Evolutionary conservation across 1,140 invertebrate genomes (phyloP).

Genomic region (Drosophila repletoides): DNA sequence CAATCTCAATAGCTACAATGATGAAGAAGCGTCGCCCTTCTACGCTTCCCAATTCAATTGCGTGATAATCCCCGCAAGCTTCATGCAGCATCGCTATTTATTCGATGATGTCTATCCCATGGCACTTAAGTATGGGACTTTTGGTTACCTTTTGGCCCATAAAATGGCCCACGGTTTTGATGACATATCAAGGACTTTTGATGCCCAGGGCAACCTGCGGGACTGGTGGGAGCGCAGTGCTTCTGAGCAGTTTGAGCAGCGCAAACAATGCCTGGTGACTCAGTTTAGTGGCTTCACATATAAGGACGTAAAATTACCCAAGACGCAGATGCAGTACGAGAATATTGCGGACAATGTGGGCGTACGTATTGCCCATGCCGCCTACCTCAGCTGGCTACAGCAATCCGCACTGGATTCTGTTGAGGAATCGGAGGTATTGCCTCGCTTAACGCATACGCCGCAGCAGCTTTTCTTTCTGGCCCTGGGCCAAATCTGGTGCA

Average conservation of each 20-base stretch:
- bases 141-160: constrained; percentile 92
- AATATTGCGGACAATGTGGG: constrained; percentile 98
- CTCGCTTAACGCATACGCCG: constrained; percentile 90
- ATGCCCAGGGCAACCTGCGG: constrained; percentile 86
- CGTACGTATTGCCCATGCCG: constrained; percentile 93
- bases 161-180: constrained; percentile 88
- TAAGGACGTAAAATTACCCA: constrained; percentile 86
- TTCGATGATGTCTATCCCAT: constrained; percentile 91
- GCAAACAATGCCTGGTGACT: constrained; percentile 94
- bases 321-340: constrained; percentile 89
- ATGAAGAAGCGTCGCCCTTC: constrained; percentile 93
- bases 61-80: constrained; percentile 97
- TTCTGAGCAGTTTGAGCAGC: constrained; percentile 91
- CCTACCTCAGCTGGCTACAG: constrained; percentile 86
- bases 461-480: constrained; percentile 95
- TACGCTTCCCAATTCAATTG: constrained; percentile 98
- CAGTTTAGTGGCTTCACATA: constrained; percentile 91
- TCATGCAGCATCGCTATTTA: constrained; percentile 96
- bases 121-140: constrained; percentile 96
- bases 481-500: constrained; percentile 88
- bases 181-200: constrained; percentile 86
- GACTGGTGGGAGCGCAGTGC: constrained; percentile 94
- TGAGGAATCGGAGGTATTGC: constrained; percentile 84
- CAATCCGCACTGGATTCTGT: constrained; percentile 82
- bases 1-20: constrained; percentile 91